phyloP scores from a whole-genome alignment of 2,113 vertebrate genomes.

The Gopherus flavomarginatus region DNA sequence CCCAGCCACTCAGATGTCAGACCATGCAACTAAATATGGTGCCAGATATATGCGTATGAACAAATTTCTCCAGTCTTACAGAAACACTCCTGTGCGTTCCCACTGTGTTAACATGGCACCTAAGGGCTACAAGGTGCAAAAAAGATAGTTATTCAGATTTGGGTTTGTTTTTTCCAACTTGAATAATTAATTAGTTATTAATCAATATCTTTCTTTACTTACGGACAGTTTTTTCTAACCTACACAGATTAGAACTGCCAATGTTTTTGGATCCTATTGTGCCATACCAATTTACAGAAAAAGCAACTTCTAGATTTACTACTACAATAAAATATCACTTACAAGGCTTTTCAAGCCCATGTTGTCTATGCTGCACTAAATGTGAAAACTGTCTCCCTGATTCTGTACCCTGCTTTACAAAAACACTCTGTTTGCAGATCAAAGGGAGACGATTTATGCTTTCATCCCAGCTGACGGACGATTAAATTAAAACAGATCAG shows the following conservation, averaged over 20 bases:
- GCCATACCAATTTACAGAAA: not conserved
- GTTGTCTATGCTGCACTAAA: slow-evolving; percentile 51
- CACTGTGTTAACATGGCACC: not conserved
- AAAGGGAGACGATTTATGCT: slow-evolving; percentile 85
- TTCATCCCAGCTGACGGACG: slow-evolving; percentile 85
- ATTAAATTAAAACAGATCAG: slow-evolving; percentile 91
- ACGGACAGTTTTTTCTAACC: not conserved
- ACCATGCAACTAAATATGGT: not conserved
- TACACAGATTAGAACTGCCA: not conserved
- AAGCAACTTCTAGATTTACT: slow-evolving; percentile 12
- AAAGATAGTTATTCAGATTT: slow-evolving; percentile 6
- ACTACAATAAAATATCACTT: slow-evolving; percentile 57
- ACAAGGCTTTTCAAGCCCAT: slow-evolving; percentile 37
- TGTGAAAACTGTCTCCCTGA: slow-evolving; percentile 57
- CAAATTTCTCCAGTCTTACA: not conserved
- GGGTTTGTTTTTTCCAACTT: not conserved
- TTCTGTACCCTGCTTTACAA: slow-evolving; percentile 71
- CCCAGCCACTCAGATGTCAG: not conserved
- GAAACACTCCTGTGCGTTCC: not conserved
- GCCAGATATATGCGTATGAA: not conserved
- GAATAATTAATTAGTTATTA: slow-evolving; percentile 47
- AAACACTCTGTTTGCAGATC: slow-evolving; percentile 80
- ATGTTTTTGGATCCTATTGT: too few relatives aligned
- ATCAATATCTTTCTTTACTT: slow-evolving; percentile 23
- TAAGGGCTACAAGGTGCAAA: slow-evolving; percentile 11